Conservation (phyloP, 2,888 invertebrate genomes). For the Theretra japonica region DNA sequence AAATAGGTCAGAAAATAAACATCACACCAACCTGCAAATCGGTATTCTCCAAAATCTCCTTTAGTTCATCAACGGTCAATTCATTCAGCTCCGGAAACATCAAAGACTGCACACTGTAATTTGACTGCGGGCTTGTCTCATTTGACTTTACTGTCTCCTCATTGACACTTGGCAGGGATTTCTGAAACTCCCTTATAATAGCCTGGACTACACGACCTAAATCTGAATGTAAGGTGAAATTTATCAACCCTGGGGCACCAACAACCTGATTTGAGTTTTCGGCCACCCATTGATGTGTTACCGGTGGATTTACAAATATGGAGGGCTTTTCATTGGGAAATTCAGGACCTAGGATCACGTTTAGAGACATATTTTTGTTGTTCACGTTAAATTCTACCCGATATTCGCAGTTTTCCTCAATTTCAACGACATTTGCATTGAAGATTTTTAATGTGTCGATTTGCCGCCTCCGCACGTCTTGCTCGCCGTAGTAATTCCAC, state of each 20-base stretch:
- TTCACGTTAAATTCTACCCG: slow-evolving; percentile 88
- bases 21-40: slow-evolving; percentile 83
- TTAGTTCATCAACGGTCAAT: slow-evolving; percentile 86
- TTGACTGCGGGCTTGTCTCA: slow-evolving; percentile 65
- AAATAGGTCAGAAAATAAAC: too few species aligned
- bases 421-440: slow-evolving; percentile 91
- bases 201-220: slow-evolving; percentile 92
- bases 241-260: slow-evolving; percentile 90
- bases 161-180: slow-evolving; percentile 76
- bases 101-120: slow-evolving; percentile 55
- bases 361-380: slow-evolving; percentile 87
- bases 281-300: slow-evolving; percentile 90
- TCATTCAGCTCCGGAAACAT: slow-evolving; percentile 74
- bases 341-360: slow-evolving; percentile 87
- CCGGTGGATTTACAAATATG: slow-evolving; percentile 87
- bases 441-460: slow-evolving; percentile 93
- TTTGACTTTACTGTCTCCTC: slow-evolving; percentile 59
- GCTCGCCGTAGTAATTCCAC: slow-evolving; percentile 82
- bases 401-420: slow-evolving; percentile 89
- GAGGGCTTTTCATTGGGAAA: slow-evolving; percentile 91
- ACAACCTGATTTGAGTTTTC: slow-evolving; percentile 87
- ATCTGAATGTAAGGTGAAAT: slow-evolving; percentile 92
- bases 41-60: slow-evolving; percentile 87
- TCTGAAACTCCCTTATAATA: slow-evolving; percentile 91
- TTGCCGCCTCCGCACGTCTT: slow-evolving; percentile 87